These are phyloP conservation scores for Ahaetulla prasina DNA, from an alignment of 2,113 vertebrate genomes.

Conservation along the genomic window DNA sequence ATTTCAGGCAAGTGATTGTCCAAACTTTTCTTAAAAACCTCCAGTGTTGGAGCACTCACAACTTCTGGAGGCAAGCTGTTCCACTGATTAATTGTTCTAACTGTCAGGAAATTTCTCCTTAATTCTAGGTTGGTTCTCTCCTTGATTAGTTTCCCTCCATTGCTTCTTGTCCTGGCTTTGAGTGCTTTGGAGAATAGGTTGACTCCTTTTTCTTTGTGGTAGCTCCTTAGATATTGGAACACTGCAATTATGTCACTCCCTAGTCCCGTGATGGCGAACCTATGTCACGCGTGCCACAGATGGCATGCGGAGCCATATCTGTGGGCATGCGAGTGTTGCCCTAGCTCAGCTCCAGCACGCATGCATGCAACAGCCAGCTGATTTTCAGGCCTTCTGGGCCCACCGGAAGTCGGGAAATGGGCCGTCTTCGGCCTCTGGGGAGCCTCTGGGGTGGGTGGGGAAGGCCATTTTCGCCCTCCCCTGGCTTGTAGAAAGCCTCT, in stretches of 20 bases:
- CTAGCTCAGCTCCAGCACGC: too few relatives aligned
- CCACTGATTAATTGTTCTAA: background rate
- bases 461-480: too few relatives aligned
- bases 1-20: background rate
- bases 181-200: background rate
- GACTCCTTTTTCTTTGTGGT: background rate
- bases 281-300: too few relatives aligned
- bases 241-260: background rate
- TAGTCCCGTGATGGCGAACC: too few relatives aligned
- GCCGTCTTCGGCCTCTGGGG: too few relatives aligned
- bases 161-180: background rate
- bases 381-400: too few relatives aligned
- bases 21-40: background rate
- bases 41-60: background rate
- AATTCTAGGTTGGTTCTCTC: background rate
- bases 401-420: too few relatives aligned
- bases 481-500: too few relatives aligned
- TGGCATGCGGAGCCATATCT: too few relatives aligned
- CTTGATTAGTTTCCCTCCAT: background rate
- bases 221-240: background rate
- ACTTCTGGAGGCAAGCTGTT: background rate
- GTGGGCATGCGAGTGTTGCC: too few relatives aligned
- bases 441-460: too few relatives aligned
- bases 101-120: background rate
- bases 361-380: too few relatives aligned